Base-by-base conservation (phyloP, 64 coral and sea anemone species). In the Cladopsammia gracilis region DNA sequence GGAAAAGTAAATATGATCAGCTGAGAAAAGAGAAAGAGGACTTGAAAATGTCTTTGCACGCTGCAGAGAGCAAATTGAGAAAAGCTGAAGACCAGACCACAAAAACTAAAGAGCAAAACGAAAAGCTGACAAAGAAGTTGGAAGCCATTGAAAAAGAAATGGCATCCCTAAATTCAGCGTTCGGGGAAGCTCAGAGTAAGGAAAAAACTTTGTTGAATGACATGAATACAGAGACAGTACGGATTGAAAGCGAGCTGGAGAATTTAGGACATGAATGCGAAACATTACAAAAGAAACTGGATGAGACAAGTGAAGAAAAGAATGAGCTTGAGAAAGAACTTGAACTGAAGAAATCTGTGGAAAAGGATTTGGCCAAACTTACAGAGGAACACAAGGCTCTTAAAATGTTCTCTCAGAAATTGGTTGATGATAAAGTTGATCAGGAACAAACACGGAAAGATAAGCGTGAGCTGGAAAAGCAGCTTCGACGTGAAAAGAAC, bases 221-320 rank as follows among this genome's bases (percentile, higher is more conserved):
- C 15, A 75, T 94, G 56, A 89, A 73, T 25, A 75, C 67, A 56
- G 78, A 94, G 64, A 94, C 87, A 83, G 58, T 83, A 56, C 77
- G 68, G 3, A 61, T 81, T 1, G 84, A 79, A 48, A 90, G 15
- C 50, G 92, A 97, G 49, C 18, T 94, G 15, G 25, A 97, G 24
- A 94, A 66, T 75, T 66, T 92, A 62, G 94, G 62, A 48, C 70
- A 48, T 19, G 88, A 94, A 66, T 83, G 88, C 48, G 64, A 69
- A 82, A 56, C 64, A 56, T 69, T 94, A 6, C 66, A 92, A 88
- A 78, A 87, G 50, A 82, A 92, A 80, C 26, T 96, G n/a, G 65
- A 87, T 18, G 85, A 85, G 52, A 34, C 79, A 19, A 70, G 59
- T 54, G 48, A 90, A 14, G 14, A 60, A 71, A 51, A 68, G 67